phyloP scores from a whole-genome alignment of 2,113 vertebrate species.

The Monopterus albus region DNA sequence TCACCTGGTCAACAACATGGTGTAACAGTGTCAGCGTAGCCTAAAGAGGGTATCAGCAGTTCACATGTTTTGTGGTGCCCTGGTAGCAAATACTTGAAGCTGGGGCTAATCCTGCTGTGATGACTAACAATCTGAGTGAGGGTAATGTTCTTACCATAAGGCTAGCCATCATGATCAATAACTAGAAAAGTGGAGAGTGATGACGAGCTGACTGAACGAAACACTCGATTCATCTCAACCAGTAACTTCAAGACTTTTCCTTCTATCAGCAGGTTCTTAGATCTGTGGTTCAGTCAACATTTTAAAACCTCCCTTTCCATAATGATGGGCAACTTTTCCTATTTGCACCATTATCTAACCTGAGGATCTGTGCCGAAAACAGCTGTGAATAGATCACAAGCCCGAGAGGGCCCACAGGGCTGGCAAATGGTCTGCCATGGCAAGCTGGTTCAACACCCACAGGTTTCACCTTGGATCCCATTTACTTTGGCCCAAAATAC shows the following conservation, averaged over 20 bases:
- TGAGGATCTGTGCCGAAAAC: conserved; percentile 28
- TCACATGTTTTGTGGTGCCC: conserved; percentile 3
- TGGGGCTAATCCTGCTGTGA: no score
- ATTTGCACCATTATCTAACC: not conserved
- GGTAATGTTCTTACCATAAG: no score
- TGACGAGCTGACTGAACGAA: no score
- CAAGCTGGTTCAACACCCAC: conserved; percentile 28
- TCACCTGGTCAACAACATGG: conserved; percentile 26
- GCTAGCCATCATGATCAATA: no score
- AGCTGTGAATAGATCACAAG: conserved; percentile 37
- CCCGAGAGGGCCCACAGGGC: conserved; percentile 8
- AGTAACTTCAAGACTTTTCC: no score
- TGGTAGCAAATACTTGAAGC: not conserved
- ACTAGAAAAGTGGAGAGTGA: no score
- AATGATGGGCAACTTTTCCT: not conserved
- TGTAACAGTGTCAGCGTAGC: not conserved
- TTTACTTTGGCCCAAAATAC: not conserved
- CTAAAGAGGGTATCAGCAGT: not conserved
- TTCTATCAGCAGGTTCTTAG: no score
- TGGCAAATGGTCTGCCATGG: conserved; percentile 13
- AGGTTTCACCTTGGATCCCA: conserved; percentile 14
- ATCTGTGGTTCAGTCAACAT: no score
- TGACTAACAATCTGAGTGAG: no score
- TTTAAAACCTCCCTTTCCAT: not conserved
- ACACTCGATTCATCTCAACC: no score